Conservation (phyloP, 2,888 invertebrate genomes). For the Lycaena phlaeas region DNA sequence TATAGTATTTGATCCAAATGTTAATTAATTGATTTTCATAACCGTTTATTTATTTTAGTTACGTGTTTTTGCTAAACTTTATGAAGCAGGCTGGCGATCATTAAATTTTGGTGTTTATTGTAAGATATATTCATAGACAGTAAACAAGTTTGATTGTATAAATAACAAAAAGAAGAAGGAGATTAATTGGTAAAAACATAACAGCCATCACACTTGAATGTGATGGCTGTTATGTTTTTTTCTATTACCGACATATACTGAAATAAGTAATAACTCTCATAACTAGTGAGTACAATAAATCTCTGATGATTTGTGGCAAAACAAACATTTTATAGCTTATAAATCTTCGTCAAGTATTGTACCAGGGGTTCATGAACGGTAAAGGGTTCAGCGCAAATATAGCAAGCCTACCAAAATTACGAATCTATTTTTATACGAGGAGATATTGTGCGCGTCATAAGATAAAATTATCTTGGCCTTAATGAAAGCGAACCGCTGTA, state of each 20-base stretch:
- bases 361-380: conserved; percentile 20
- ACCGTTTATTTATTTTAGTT: no score
- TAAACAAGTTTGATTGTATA: no score
- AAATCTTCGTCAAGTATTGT: conserved; percentile 24
- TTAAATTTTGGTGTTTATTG: no score
- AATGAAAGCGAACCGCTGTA: conserved; percentile 48
- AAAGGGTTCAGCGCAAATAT: conserved; percentile 16
- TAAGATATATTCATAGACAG: no score
- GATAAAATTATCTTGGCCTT: conserved; percentile 68
- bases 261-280: not conserved
- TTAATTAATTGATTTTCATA: no score
- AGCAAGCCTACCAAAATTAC: conserved; percentile 18
- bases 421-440: conserved; percentile 44
- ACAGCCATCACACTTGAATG: no score
- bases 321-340: conserved; percentile 27
- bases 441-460: conserved; percentile 54
- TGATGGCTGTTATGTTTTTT: no score
- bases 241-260: not conserved
- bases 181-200: no score
- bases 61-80: no score
- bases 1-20: no score
- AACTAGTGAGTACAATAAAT: not conserved
- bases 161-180: no score
- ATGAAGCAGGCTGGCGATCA: no score
- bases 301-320: conserved; percentile 30